Conservation (phyloP, 2,888 invertebrate genomes). For the Molorchus minor region DNA sequence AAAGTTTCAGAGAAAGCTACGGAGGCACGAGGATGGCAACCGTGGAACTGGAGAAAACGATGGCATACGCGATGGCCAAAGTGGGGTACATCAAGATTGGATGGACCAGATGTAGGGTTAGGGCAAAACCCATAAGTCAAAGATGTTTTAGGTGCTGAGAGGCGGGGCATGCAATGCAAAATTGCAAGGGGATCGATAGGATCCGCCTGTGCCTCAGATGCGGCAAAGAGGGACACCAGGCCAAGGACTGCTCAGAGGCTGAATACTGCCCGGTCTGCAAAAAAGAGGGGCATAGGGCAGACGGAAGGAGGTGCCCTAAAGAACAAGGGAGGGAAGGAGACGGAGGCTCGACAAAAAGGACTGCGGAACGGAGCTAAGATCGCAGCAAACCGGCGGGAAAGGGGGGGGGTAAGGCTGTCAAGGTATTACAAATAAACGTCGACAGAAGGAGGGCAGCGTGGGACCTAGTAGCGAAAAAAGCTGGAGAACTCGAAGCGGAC, state of each 20-base stretch:
- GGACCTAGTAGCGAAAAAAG: too few species aligned
- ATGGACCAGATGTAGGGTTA: neutral
- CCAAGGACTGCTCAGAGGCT: neutral
- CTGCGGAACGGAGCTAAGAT: neutral
- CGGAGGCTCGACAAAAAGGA: neutral
- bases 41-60: neutral
- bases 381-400: neutral
- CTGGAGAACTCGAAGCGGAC: too few species aligned
- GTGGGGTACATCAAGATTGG: neutral
- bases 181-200: slow-evolving; percentile 6
- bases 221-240: slow-evolving; percentile 6
- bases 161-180: neutral
- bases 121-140: neutral
- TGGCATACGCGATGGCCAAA: neutral
- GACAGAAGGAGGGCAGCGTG: too few species aligned
- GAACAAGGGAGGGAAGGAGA: slow-evolving; percentile 1
- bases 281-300: neutral
- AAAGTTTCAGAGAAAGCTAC: neutral
- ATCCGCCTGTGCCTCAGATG: slow-evolving; percentile 1
- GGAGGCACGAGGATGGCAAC: neutral
- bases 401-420: too few species aligned
- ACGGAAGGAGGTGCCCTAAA: neutral
- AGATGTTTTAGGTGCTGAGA: slow-evolving; percentile 7
- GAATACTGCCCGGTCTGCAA: slow-evolving; percentile 1
- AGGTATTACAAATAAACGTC: too few species aligned